These are phyloP conservation scores for Meloidogyne hapla DNA, from an alignment of 1,140 invertebrate genomes.

Conservation along the genomic window DNA sequence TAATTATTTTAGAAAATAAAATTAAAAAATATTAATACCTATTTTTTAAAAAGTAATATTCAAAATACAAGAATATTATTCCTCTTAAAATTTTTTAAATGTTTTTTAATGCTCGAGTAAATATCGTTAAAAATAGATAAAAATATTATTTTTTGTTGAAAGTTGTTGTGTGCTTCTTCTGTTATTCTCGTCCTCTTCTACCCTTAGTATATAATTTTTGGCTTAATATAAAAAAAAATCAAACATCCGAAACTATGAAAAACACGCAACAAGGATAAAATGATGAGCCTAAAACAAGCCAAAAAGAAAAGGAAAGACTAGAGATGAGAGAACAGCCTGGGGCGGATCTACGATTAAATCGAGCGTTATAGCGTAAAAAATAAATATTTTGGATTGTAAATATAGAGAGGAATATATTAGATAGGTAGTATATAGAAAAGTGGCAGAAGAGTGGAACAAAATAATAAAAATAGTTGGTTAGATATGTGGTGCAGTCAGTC, in stretches of 20 bases:
- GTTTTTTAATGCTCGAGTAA: too few species aligned
- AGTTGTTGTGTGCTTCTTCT: too few species aligned
- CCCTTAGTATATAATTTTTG: too few species aligned
- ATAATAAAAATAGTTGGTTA: not conserved
- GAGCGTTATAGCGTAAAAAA: not conserved
- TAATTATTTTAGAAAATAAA: not conserved
- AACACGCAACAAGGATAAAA: not conserved
- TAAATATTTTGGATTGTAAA: not conserved
- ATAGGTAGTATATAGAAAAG: not conserved
- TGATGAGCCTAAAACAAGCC: not conserved
- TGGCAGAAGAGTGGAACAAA: not conserved
- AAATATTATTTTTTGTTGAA: too few species aligned
- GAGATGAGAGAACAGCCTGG: not conserved
- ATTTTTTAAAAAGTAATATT: not conserved
- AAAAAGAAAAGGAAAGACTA: not conserved
- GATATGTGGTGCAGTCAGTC: not conserved
- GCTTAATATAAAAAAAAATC: not conserved
- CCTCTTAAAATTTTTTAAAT: too few species aligned
- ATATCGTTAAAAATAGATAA: too few species aligned
- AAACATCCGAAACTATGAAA: not conserved
- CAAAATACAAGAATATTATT: too few species aligned
- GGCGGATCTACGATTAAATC: constrained; percentile 5
- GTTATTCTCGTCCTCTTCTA: too few species aligned
- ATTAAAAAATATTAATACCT: not conserved
- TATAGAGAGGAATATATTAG: too few species aligned